phyloP scores from a whole-genome alignment of 2,888 invertebrate species.

The Amorpha juglandis region DNA sequence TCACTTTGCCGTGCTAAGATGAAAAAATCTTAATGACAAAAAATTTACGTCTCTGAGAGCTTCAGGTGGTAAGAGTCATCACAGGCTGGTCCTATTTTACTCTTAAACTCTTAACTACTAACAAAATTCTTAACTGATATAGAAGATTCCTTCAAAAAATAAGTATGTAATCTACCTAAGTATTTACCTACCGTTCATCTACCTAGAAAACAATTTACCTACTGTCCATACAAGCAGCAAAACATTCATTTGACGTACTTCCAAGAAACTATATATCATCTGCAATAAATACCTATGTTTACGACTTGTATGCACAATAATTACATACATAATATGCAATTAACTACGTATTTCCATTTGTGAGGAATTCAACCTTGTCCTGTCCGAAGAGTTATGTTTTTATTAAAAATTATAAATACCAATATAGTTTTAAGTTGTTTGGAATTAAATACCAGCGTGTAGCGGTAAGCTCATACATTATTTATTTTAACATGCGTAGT shows the following conservation, averaged over 20 bases:
- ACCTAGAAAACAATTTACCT: too few species aligned
- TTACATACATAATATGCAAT: conserved; percentile 27
- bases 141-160: too few species aligned
- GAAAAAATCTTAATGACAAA: too few species aligned
- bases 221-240: neutral
- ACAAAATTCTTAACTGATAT: too few species aligned
- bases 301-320: conserved; percentile 13
- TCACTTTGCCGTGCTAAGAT: too few species aligned
- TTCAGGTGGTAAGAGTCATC: too few species aligned
- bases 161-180: too few species aligned
- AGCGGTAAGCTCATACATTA: neutral
- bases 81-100: too few species aligned
- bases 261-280: neutral
- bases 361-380: conserved; percentile 13
- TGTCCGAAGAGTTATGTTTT: neutral
- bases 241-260: neutral
- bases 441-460: neutral
- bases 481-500: neutral
- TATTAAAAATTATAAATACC: neutral
- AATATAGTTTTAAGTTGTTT: neutral
- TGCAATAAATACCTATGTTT: conserved; percentile 23
- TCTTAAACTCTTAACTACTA: too few species aligned
- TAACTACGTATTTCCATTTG: neutral
- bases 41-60: too few species aligned
- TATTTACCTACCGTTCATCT: too few species aligned